These are phyloP conservation scores for Poeciliopsis infans DNA, from an alignment of 2,797 vertebrate species.

Conservation along the genomic window DNA sequence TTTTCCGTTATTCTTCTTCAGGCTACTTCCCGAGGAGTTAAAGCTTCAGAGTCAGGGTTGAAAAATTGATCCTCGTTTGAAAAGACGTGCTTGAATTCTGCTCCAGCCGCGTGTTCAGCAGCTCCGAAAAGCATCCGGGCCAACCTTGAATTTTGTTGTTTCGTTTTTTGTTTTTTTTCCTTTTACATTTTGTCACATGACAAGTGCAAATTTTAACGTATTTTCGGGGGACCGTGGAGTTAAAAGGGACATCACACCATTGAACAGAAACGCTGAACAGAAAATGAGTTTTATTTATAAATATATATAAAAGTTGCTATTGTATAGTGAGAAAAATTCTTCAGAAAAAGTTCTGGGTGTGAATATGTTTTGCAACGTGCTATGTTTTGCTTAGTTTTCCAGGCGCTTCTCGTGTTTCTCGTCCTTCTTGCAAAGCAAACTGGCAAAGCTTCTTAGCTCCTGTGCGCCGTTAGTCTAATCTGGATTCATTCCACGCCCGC, in stretches of 20 bases:
- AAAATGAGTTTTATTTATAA: neutral
- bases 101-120: neutral
- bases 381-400: neutral
- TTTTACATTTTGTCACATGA: neutral
- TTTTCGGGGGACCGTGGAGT: neutral
- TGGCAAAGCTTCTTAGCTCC: constrained; percentile 54
- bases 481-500: neutral
- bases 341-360: neutral
- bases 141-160: neutral
- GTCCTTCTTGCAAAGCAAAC: constrained; percentile 35
- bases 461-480: constrained; percentile 21
- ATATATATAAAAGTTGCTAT: neutral
- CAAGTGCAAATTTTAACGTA: neutral
- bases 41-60: constrained; percentile 22
- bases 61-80: neutral
- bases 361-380: neutral
- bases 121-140: neutral
- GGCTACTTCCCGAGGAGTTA: constrained; percentile 22
- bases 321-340: neutral
- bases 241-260: neutral
- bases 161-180: too few relatives aligned
- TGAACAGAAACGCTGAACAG: neutral
- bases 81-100: neutral
- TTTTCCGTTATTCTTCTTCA: neutral
- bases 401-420: neutral